Percentiles rank a stretch among this genome's conserved stretches.
phyloP scores from a whole-genome alignment of 2,797 vertebrate genomes.

The Leptatherina wallacei region DNA sequence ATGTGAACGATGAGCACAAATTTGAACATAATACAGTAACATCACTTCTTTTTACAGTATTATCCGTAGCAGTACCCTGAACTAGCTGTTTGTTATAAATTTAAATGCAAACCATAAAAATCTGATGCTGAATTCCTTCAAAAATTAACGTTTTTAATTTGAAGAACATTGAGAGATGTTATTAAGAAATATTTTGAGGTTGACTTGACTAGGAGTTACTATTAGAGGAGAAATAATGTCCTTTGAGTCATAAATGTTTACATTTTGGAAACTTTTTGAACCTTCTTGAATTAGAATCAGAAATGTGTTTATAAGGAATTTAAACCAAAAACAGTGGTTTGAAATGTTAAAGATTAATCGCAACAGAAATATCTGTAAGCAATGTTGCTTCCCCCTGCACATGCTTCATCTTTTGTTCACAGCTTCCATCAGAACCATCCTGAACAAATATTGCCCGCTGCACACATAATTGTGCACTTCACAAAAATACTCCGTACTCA shows the following conservation, averaged over 20 bases:
- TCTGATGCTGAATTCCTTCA: too few relatives aligned
- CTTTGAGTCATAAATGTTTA: too few relatives aligned
- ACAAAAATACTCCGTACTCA: constrained; percentile 10
- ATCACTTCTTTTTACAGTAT: background rate
- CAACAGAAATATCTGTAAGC: background rate
- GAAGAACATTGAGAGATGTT: background rate
- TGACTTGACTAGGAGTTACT: background rate
- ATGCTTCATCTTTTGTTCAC: background rate
- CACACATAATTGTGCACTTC: constrained; percentile 10
- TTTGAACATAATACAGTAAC: background rate
- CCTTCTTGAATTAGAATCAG: background rate
- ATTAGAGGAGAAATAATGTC: background rate
- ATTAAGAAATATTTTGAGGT: background rate
- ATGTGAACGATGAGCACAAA: background rate
- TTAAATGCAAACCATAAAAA: too few relatives aligned
- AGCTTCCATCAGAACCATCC: constrained; percentile 19
- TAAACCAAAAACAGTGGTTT: background rate
- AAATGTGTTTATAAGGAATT: too few relatives aligned
- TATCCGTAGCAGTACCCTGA: background rate
- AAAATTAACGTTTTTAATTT: background rate
- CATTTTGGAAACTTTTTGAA: background rate
- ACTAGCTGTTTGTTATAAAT: background rate
- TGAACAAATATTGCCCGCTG: constrained; percentile 31
- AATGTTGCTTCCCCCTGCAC: constrained; percentile 3
- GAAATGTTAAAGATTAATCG: background rate